Evolutionary conservation across 2,797 vertebrate species (phyloP).

Genomic region (Eutrigla gurnardus): DNA sequence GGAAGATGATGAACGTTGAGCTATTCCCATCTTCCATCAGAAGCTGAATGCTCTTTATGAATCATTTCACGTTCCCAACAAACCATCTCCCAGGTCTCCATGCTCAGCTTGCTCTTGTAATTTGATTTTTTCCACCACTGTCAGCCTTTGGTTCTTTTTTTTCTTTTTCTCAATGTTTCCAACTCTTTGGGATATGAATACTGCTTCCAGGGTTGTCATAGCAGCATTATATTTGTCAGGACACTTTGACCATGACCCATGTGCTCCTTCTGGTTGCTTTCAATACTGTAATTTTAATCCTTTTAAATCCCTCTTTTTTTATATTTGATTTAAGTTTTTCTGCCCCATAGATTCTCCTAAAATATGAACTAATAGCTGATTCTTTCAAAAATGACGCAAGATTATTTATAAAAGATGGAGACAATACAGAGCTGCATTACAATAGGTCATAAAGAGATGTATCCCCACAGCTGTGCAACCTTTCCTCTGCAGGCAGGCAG

Average conservation of each 20-base stretch:
- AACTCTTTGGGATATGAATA: constrained; percentile 21
- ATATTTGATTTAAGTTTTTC: background rate
- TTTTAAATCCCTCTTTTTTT: background rate
- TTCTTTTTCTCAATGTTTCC: background rate
- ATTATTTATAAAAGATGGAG: background rate
- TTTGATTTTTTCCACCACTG: background rate
- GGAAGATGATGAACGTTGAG: background rate
- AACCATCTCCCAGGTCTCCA: constrained; percentile 11
- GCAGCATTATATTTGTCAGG: constrained; percentile 11
- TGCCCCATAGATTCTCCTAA: background rate
- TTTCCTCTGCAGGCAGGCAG: constrained; percentile 27
- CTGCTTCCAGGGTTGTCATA: constrained; percentile 16
- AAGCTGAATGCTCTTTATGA: constrained; percentile 7
- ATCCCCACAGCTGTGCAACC: constrained; percentile 1
- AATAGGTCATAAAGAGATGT: background rate
- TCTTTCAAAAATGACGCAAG: constrained; percentile 2
- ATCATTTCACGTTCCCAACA: background rate
- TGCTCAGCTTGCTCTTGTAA: background rate
- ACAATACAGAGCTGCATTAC: background rate
- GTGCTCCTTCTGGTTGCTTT: background rate
- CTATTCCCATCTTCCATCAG: background rate
- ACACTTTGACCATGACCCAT: constrained; percentile 15
- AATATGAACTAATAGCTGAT: constrained; percentile 10
- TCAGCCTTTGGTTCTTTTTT: background rate
- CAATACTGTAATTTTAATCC: constrained; percentile 10